These are phyloP conservation scores for Tribolium madens DNA, from an alignment of 1,140 invertebrate species.

Conservation along the genomic window DNA sequence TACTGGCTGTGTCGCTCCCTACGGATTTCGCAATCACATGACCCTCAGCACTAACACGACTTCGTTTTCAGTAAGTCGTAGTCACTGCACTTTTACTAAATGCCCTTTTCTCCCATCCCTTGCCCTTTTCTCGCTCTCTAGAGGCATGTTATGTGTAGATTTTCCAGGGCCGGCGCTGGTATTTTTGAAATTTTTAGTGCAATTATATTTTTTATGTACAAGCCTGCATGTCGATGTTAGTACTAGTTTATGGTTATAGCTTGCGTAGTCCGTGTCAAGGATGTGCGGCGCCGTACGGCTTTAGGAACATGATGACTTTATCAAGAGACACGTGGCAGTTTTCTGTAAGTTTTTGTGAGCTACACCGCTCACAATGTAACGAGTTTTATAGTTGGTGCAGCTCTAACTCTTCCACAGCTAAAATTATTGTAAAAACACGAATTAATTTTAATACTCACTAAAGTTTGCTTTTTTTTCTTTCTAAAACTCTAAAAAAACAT, in stretches of 20 bases:
- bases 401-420: neutral
- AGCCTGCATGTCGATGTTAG: slow-evolving; percentile 52
- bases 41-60: slow-evolving; percentile 74
- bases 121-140: slow-evolving; percentile 11
- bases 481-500: too few species aligned
- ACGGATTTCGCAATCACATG: slow-evolving; percentile 79
- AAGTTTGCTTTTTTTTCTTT: too few species aligned
- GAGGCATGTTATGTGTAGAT: slow-evolving; percentile 26
- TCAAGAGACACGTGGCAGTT: slow-evolving; percentile 82
- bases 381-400: neutral
- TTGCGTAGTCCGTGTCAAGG: slow-evolving; percentile 81
- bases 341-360: slow-evolving; percentile 71
- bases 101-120: neutral
- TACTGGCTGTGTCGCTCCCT: slow-evolving; percentile 74
- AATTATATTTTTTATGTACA: too few species aligned
- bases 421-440: neutral
- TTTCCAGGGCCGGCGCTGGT: neutral
- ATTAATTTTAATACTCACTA: too few species aligned
- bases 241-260: slow-evolving; percentile 69
- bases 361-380: neutral
- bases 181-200: neutral
- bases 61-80: slow-evolving; percentile 70
- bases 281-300: slow-evolving; percentile 95
- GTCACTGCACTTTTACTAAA: slow-evolving; percentile 14
- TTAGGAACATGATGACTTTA: slow-evolving; percentile 90